These are phyloP conservation scores for Manduca sexta DNA, from an alignment of 1,140 invertebrate genomes.

Conservation along the genomic window DNA sequence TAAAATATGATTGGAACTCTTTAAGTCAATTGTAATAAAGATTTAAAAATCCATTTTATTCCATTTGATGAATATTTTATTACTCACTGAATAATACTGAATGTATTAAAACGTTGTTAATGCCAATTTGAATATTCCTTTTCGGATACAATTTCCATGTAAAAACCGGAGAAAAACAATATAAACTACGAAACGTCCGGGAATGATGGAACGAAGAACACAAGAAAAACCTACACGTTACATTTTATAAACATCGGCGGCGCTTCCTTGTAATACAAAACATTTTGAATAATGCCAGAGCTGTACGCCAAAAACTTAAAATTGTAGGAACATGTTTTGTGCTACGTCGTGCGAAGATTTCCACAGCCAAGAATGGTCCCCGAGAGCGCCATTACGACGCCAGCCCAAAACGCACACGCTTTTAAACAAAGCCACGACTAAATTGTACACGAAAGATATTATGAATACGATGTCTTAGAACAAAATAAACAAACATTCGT, in stretches of 20 bases:
- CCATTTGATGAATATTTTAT: too few species aligned
- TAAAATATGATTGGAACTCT: too few species aligned
- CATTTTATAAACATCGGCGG: conserved; percentile 12
- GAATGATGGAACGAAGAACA: neutral
- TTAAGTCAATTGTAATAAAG: too few species aligned
- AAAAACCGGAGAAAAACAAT: too few species aligned
- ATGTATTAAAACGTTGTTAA: too few species aligned
- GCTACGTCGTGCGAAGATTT: conserved; percentile 24
- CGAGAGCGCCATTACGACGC: conserved; percentile 29
- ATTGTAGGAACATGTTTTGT: conserved; percentile 44
- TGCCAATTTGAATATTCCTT: too few species aligned
- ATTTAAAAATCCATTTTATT: too few species aligned
- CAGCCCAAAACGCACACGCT: conserved; percentile 29
- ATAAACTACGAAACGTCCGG: neutral
- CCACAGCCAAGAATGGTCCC: conserved; percentile 11
- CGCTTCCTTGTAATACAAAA: conserved; percentile 26
- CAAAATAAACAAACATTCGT: neutral
- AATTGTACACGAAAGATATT: conserved; percentile 18
- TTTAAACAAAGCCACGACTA: conserved; percentile 43
- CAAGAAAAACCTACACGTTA: conserved; percentile 9
- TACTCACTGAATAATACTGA: too few species aligned
- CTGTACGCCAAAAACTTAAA: conserved; percentile 48
- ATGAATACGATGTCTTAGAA: neutral
- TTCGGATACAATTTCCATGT: too few species aligned
- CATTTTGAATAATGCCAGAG: conserved; percentile 38